Evolutionary conservation across 2,113 vertebrate genomes (phyloP).

Genomic region (Triplophysa dalaica): DNA sequence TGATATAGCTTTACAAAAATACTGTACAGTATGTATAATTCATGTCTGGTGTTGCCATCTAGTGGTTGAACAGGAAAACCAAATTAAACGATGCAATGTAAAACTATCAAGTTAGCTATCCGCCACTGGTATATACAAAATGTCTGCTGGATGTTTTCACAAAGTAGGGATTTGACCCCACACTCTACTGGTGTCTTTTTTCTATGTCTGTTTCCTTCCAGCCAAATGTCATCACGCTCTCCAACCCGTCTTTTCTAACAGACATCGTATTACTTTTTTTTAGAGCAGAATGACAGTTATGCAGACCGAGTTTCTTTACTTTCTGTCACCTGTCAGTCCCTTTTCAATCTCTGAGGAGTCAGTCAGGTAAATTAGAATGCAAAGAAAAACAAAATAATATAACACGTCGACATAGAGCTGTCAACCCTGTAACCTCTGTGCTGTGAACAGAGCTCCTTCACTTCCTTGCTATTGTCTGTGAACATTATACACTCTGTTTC

Average conservation of each 20-base stretch:
- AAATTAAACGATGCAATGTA: too few relatives aligned
- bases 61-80: too few relatives aligned
- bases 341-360: constrained; percentile 23
- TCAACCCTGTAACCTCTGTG: constrained; percentile 11
- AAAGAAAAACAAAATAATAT: not conserved
- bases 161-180: not conserved
- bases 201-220: not conserved
- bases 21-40: too few relatives aligned
- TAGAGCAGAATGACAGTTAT: constrained; percentile 12
- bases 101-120: too few relatives aligned
- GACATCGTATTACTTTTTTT: constrained; percentile 37
- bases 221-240: not conserved
- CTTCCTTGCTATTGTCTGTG: constrained; percentile 22
- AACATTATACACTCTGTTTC: constrained; percentile 14
- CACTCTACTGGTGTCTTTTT: constrained; percentile 11
- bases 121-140: not conserved
- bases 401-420: not conserved
- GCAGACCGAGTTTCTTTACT: constrained; percentile 20
- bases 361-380: constrained; percentile 7
- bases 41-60: too few relatives aligned
- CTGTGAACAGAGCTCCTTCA: not conserved
- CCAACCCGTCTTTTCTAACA: constrained; percentile 26
- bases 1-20: too few relatives aligned
- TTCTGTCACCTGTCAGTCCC: constrained; percentile 43
- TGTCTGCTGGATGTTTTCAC: constrained; percentile 12